Evolutionary conservation across 2,888 invertebrate species (phyloP), one percentile per base, ranked within the genome.

Genomic region (Lacanobia wlatinum): DNA sequence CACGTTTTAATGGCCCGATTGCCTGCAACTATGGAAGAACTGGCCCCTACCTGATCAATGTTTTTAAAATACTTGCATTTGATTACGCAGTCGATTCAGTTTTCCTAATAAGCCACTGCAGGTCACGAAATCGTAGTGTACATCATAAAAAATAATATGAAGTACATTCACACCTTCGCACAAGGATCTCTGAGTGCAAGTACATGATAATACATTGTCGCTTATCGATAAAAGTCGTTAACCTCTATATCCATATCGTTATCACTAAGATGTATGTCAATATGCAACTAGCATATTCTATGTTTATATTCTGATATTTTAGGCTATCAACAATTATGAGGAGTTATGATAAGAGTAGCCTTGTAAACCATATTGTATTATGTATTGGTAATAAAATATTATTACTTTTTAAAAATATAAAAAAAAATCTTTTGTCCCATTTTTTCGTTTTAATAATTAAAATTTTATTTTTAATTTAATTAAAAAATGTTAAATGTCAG

Each of bases 191-290:
- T 61, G 2, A 48, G 28, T 58, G 23, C 65, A 65, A 62, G 55
- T 43, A 63, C 38, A 61, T 53, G 38, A 71, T 53, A 53, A 38
- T 10, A 21, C 18, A 9, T 69, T 60, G 63, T 73, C 70, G 76
- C 40, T 70, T 74, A 83, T 78, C 79, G 60, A 71, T 60, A 23
- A 46, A 76, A 58, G 85, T 86, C 83, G 56, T 84, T 83, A 71
- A 76, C 84, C 85, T 61, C 18, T 74, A 16, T 71, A 70, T 73
- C 58, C 56, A 61, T 63, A 52, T 43, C 56, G 43, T 76, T 84
- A 86, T 86, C 84, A 43, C 0, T 68, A 48, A 76, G 70, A 86
- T 76, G 69, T 86, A 28, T 85, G 85, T 86, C 86, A 86, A 83
- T 76, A 84, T 77, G 62, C 72, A 78, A 59, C 60, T 64, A 69